A percentile compares a stretch with the other conserved stretches of the same genome.
These are phyloP conservation scores for Rotaria sp. DNA, from an alignment of 2,888 invertebrate genomes.

Conservation along the genomic window DNA sequence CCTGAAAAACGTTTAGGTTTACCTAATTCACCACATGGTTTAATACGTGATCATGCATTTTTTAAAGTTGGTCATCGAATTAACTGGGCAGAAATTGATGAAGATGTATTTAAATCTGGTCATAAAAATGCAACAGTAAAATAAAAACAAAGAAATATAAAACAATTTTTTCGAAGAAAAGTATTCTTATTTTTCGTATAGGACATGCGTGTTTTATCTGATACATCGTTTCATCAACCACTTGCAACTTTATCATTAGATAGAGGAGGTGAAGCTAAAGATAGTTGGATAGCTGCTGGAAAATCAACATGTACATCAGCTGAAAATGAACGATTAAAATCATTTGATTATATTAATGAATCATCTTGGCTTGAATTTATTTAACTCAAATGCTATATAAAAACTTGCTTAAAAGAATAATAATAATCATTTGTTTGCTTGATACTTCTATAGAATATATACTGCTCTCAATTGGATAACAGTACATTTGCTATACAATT, in stretches of 20 bases:
- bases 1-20: slow-evolving; percentile 25
- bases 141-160: not conserved
- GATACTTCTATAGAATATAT: not conserved
- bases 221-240: not conserved
- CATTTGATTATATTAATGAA: not conserved
- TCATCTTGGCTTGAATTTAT: not conserved
- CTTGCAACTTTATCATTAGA: not conserved
- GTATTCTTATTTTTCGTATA: not conserved
- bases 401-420: too few relatives aligned
- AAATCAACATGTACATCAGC: not conserved
- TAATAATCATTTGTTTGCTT: too few relatives aligned
- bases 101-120: not conserved
- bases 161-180: not conserved
- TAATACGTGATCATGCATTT: slow-evolving; percentile 1
- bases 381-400: not conserved
- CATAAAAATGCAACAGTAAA: not conserved
- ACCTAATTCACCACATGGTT: slow-evolving; percentile 19
- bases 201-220: not conserved
- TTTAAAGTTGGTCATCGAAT: not conserved
- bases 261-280: not conserved
- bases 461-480: not conserved
- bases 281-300: not conserved
- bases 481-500: too few relatives aligned
- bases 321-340: not conserved
- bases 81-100: not conserved